These are phyloP conservation scores for Umimayanthus chanpuru DNA, from an alignment of 92 coral and sea anemone species.

Conservation along the genomic window DNA sequence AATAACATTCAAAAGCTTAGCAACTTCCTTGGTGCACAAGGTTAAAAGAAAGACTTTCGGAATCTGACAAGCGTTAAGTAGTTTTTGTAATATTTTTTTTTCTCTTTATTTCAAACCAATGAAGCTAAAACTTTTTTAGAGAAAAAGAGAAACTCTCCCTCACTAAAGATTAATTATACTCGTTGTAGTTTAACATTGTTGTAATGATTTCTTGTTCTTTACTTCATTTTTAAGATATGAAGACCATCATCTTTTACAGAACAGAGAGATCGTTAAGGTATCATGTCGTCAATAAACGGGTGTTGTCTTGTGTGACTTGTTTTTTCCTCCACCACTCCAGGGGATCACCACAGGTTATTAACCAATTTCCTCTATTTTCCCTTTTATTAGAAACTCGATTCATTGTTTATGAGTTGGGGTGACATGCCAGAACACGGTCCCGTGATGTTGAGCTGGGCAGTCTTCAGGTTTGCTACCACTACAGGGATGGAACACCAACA, in stretches of 20 bases:
- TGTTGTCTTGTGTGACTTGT: neutral
- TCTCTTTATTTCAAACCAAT: too few relatives aligned
- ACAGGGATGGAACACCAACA: conserved; percentile 72
- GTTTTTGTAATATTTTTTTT: too few relatives aligned
- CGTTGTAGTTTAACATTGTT: too few relatives aligned
- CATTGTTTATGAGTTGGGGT: conserved; percentile 82
- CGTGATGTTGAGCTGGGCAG: conserved; percentile 98
- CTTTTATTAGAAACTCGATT: conserved; percentile 69
- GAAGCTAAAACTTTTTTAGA: too few relatives aligned
- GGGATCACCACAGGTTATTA: neutral
- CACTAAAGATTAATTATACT: too few relatives aligned
- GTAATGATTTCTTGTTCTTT: neutral
- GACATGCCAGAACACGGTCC: conserved; percentile 93
- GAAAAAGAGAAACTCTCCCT: too few relatives aligned
- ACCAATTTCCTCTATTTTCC: neutral
- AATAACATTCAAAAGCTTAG: too few relatives aligned
- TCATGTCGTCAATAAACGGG: neutral
- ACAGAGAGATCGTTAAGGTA: conserved; percentile 73
- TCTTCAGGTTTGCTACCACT: conserved; percentile 84
- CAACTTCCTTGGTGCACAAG: too few relatives aligned
- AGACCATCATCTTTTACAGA: conserved; percentile 69
- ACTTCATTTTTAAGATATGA: conserved; percentile 50
- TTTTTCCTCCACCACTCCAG: neutral
- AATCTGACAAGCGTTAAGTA: too few relatives aligned
- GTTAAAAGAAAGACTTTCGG: too few relatives aligned